Percentiles rank a stretch among this genome's conserved stretches.
phyloP scores from a whole-genome alignment of 2,113 vertebrate genomes.

The Erythrocercus mccallii region DNA sequence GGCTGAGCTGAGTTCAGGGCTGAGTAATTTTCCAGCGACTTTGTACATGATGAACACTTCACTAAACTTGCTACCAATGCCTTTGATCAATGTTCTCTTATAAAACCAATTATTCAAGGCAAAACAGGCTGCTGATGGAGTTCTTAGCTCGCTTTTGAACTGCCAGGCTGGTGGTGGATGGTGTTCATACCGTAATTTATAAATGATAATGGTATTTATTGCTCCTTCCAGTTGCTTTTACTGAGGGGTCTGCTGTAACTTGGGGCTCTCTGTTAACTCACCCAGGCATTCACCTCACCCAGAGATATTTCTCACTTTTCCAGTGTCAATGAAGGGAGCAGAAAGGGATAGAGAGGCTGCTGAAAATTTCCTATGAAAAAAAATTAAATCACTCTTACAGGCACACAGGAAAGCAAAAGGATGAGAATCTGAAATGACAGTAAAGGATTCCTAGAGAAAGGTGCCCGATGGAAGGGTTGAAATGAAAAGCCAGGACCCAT shows the following conservation, averaged over 20 bases:
- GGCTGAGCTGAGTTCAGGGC: constrained; percentile 10
- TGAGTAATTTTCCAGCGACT: constrained; percentile 21
- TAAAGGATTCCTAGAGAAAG: background rate
- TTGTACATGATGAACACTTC: constrained; percentile 54
- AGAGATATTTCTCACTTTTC: background rate
- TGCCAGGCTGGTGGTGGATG: background rate
- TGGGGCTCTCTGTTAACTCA: background rate
- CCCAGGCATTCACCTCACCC: background rate
- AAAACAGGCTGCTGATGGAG: background rate
- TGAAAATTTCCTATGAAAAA: background rate
- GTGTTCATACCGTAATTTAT: background rate
- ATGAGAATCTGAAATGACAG: background rate
- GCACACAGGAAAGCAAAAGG: background rate
- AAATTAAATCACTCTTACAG: background rate
- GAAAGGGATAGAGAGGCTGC: background rate
- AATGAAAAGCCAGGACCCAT: background rate
- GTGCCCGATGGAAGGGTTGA: background rate
- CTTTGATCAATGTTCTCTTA: constrained; percentile 59
- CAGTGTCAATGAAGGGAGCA: background rate
- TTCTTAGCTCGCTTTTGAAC: background rate
- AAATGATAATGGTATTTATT: background rate
- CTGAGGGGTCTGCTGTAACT: background rate
- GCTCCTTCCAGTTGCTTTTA: background rate
- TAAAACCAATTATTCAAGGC: constrained; percentile 33
- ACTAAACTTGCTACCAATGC: constrained; percentile 27